Evolutionary conservation across 2,797 vertebrate genomes (phyloP).

Genomic region (Hyperoplus lanceolatus): DNA sequence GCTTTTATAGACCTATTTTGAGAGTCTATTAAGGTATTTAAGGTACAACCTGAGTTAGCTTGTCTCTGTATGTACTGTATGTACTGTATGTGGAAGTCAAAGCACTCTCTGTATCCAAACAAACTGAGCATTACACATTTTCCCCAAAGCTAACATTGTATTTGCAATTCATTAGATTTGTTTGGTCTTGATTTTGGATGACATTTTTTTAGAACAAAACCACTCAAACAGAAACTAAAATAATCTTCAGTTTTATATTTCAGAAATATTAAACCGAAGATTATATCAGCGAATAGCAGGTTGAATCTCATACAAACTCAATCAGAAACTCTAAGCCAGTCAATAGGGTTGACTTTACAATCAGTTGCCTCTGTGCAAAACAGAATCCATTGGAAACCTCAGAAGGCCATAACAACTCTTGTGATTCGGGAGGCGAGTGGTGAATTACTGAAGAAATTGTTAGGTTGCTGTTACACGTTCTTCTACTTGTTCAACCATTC

Average conservation of each 20-base stretch:
- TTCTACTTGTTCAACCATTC: not conserved
- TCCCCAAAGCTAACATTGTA: not conserved
- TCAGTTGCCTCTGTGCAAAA: constrained; percentile 18
- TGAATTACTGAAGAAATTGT: constrained; percentile 5
- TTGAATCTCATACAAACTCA: constrained; percentile 8
- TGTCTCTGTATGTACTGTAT: too few species aligned
- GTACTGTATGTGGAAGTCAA: too few species aligned
- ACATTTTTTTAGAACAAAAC: too few species aligned
- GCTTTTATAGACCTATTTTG: not conserved
- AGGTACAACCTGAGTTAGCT: too few species aligned
- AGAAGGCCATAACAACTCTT: constrained; percentile 14
- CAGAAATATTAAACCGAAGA: not conserved
- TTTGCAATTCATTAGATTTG: not conserved
- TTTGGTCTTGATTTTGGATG: too few species aligned
- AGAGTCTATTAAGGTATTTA: not conserved
- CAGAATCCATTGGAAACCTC: constrained; percentile 14
- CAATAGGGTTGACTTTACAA: constrained; percentile 17
- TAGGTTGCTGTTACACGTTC: not conserved
- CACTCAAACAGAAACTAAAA: too few species aligned
- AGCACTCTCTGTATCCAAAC: too few species aligned
- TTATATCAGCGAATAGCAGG: too few species aligned
- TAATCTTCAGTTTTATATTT: constrained; percentile 12
- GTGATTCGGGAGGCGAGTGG: not conserved
- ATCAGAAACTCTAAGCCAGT: not conserved
- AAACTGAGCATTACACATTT: not conserved